Base-by-base conservation (phyloP, 1,140 invertebrate species). In the Drosophila aff. region DNA sequence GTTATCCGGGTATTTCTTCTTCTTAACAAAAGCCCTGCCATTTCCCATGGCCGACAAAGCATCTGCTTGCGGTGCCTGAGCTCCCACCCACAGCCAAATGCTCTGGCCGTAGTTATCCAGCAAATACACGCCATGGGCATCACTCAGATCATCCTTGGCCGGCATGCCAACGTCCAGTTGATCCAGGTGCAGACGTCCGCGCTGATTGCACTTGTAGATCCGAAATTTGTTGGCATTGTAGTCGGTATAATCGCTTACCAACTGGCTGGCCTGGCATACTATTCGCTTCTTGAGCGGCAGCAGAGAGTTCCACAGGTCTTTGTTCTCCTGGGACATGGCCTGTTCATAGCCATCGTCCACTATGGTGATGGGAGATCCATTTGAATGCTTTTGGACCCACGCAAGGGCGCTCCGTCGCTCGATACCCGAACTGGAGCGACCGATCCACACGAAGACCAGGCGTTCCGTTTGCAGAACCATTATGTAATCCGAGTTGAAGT, bases 51-150 rank as follows among this genome's bases (percentile, higher is more conserved):
- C 97, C 3, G 75, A 93, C 96, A 97, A 26, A 94, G 94, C 75
- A 96, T 94, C 93, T 96, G 97, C 76, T 95, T 96, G 40, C 93
- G 94, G 52, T 93, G 95, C 95, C 76, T 95, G 93, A 91, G 95
- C 95, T 0, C 98, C 98, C 9, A 98, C 96, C 98, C 98, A 99
- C 3, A 98, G 96, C 97, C 98, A 99, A 64, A 99, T 96, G 1
- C 97, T 97, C 2, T 96, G 95, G 10, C 94, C 94, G n/a, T 96
- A 96, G 80, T 97, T 97, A 92, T 99, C 98, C 36, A 99, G 93
- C 63, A 99, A 96, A 93, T 96, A 99, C 0, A 97, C 96, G 4
- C 91, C 81, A 57, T 78, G 79, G 3, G 82, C 91, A 78, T 93
- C 96, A 72, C 95, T 94, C 36, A 99, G 94, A 94, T 99, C 98